These are phyloP conservation scores for Alsophila aescularia DNA, from an alignment of 2,888 invertebrate species.

Conservation along the genomic window DNA sequence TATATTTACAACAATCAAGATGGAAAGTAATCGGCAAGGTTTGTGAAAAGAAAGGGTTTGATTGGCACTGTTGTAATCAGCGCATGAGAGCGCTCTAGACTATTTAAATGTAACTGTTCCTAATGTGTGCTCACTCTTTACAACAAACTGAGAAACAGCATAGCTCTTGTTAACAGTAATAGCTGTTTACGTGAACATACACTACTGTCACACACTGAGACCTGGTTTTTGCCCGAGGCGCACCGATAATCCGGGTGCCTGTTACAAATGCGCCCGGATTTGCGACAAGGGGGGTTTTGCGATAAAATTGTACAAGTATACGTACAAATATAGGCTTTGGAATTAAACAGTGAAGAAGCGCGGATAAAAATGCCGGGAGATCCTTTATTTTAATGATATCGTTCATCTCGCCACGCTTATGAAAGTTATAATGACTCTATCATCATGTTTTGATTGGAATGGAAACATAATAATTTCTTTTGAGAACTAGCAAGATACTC, in stretches of 20 bases:
- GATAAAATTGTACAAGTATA: slow-evolving; percentile 36
- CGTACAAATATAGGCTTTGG: not conserved
- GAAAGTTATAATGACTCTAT: not conserved
- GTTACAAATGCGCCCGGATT: slow-evolving; percentile 62
- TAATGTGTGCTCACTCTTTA: too few species aligned
- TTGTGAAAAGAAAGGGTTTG: too few species aligned
- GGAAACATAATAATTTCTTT: too few species aligned
- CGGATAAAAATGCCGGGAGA: not conserved
- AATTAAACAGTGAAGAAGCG: not conserved
- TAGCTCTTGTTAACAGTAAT: not conserved
- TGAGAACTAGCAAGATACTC: too few species aligned
- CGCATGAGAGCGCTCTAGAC: too few species aligned
- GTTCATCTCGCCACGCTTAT: not conserved
- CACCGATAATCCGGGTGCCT: slow-evolving; percentile 60
- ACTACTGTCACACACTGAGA: slow-evolving; percentile 12
- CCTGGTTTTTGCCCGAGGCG: slow-evolving; percentile 63
- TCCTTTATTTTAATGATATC: too few species aligned
- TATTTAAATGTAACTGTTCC: too few species aligned
- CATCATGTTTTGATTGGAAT: not conserved
- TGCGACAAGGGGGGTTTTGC: slow-evolving; percentile 49
- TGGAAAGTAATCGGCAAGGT: not conserved
- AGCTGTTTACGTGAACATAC: slow-evolving; percentile 9
- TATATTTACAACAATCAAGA: not conserved
- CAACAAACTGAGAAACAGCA: not conserved
- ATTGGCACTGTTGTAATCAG: too few species aligned